Conservation (phyloP, 2,888 invertebrate genomes). For the Epirrhoe alternata region DNA sequence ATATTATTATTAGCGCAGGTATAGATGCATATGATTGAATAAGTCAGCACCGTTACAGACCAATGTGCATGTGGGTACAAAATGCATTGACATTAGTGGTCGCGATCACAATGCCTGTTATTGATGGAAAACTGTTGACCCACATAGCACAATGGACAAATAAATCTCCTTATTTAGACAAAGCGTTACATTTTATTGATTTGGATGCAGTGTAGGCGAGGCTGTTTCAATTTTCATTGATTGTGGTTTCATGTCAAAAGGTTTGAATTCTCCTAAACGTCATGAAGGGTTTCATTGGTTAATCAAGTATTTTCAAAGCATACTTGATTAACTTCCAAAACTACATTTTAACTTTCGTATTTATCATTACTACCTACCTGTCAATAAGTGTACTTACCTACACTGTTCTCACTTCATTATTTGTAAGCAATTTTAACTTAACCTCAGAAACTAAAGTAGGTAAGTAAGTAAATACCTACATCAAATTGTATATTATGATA, state of each 20-base stretch:
- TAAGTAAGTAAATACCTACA: too few species aligned
- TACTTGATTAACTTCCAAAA: neutral
- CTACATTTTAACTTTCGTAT: neutral
- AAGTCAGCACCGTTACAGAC: slow-evolving; percentile 23
- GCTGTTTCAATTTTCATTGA: slow-evolving; percentile 50
- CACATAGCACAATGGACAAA: slow-evolving; percentile 72
- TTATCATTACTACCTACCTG: neutral
- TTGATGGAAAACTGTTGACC: slow-evolving; percentile 73
- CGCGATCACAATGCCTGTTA: slow-evolving; percentile 55
- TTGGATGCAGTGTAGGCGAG: slow-evolving; percentile 54
- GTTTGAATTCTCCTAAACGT: slow-evolving; percentile 18
- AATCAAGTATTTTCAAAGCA: neutral
- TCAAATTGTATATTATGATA: neutral
- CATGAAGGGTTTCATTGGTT: neutral
- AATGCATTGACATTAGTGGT: slow-evolving; percentile 57
- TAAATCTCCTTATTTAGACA: slow-evolving; percentile 65
- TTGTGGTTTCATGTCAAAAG: slow-evolving; percentile 38
- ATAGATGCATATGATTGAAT: slow-evolving; percentile 1
- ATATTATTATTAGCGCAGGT: neutral
- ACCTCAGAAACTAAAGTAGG: too few species aligned
- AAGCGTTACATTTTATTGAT: slow-evolving; percentile 35
- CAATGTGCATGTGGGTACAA: slow-evolving; percentile 36
- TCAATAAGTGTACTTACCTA: neutral
- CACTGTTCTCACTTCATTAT: too few species aligned
- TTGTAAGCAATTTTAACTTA: too few species aligned